Percentiles rank a stretch among this genome's conserved stretches.
phyloP scores from a whole-genome alignment of 1,140 invertebrate species.

The Centruroides sculpturatus region DNA sequence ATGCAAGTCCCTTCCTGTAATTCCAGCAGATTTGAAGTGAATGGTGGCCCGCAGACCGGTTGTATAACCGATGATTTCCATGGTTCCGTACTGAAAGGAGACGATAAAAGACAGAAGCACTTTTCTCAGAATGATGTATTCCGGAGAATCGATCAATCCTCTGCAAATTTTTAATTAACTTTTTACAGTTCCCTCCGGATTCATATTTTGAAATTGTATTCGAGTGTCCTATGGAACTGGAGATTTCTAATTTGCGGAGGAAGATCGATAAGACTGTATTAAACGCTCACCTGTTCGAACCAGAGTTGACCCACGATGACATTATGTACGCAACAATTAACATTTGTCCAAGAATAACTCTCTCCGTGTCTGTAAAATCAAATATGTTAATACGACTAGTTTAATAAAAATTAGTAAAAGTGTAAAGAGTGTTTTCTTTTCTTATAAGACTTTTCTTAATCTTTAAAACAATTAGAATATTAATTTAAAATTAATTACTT shows the following conservation, averaged over 20 bases:
- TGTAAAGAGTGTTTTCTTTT: no score
- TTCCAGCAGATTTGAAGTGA: constrained; percentile 77
- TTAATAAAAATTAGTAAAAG: no score
- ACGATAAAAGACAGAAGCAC: neutral
- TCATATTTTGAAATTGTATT: no score
- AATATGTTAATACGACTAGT: no score
- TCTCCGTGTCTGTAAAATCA: constrained; percentile 57
- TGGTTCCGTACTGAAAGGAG: constrained; percentile 10
- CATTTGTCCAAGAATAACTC: constrained; percentile 89
- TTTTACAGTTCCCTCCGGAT: no score
- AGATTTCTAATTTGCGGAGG: no score
- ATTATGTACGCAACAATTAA: constrained; percentile 93
- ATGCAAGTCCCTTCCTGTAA: constrained; percentile 76
- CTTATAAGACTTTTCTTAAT: no score
- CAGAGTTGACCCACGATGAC: constrained; percentile 94
- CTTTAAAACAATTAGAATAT: no score
- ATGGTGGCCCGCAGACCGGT: constrained; percentile 34
- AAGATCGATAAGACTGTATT: no score
- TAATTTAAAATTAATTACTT: no score
- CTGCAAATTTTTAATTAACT: neutral
- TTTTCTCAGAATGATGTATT: no score
- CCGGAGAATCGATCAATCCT: neutral
- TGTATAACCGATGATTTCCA: constrained; percentile 14
- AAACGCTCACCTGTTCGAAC: constrained; percentile 56
- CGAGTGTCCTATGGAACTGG: no score